Base-by-base conservation (phyloP, 2,113 vertebrate genomes). In the Salvelinus namaycush region DNA sequence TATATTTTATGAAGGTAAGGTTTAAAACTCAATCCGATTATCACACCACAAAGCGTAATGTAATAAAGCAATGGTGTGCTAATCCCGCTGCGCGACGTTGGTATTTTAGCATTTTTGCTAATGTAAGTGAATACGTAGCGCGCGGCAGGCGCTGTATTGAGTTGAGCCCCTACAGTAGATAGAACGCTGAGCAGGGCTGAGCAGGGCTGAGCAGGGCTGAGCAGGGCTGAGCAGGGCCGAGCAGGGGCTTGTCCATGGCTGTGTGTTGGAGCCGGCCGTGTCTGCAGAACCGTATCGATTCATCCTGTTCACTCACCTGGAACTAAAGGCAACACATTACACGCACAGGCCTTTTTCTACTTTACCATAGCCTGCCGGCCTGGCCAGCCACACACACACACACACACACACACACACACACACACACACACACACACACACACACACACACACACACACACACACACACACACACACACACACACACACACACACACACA, bases 1-100 rank as follows among this genome's bases (percentile, higher is more conserved):
- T 20, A 7, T 29, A 65, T 77, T 79, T 77, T 48, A 73, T 18
- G 27, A 72, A 84, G 3, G 51, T 74, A n/a, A 81, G 72, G 84
- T 48, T 78, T 62, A 60, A 71, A 70, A 73, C 67, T 86, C 81
- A 70, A 79, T 77, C 31, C 18, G 51, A 87, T 86, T 86, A 88
- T 82, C 22, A 82, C 66, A 69, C 78, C 76, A 77, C 83, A 81
- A 84, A 70, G 44, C 57, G 22, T 64, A 62, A 83, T 77, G 51
- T 75, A 76, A 81, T 87, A 68, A 76, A 81, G 74, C 70, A 66
- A 51, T 83, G 70, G 77, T 34, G 66, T 72, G 26, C 68, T 87
- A 85, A 84, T 83, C 72, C 74, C 29, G 16, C 27, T 24, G 27
- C 57, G 39, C 57, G 24, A n/a, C 22, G 34, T 68, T 18, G 66